phyloP scores from a whole-genome alignment of 2,888 invertebrate genomes.

The Bimastos eiseni region DNA sequence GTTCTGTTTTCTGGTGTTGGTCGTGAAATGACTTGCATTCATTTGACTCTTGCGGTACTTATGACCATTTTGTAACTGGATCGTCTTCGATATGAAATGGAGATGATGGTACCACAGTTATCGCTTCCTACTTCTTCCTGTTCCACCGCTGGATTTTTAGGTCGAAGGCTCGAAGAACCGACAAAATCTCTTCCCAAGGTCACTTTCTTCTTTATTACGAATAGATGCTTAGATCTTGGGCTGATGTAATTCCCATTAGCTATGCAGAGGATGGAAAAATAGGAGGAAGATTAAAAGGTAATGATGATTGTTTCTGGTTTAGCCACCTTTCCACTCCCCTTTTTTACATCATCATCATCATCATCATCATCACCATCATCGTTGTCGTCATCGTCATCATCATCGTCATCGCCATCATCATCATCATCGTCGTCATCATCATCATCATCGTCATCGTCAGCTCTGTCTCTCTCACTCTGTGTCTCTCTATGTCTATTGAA shows the following conservation, averaged over 20 bases:
- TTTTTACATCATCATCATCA: not conserved
- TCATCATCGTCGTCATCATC: too few relatives aligned
- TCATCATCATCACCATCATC: too few relatives aligned
- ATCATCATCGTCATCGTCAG: too few relatives aligned
- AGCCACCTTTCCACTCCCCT: not conserved
- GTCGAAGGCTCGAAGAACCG: not conserved
- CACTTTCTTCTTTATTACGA: too few relatives aligned
- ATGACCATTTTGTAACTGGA: conserved; percentile 3
- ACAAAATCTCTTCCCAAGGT: not conserved
- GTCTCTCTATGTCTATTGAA: too few relatives aligned
- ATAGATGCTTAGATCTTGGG: not conserved
- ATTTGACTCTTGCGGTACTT: not conserved
- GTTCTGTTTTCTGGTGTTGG: not conserved
- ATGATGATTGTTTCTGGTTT: not conserved
- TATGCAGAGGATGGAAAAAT: not conserved
- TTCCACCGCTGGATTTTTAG: not conserved
- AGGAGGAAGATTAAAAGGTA: not conserved
- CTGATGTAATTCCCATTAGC: not conserved
- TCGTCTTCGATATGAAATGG: not conserved
- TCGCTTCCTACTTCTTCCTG: too few relatives aligned
- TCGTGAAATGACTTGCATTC: not conserved
- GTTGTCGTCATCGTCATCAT: too few relatives aligned
- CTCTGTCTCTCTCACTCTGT: too few relatives aligned
- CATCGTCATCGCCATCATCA: too few relatives aligned
- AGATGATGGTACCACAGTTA: not conserved